phyloP scores from a whole-genome alignment of 2,797 vertebrate genomes.

The Sebastes taczanowskii region DNA sequence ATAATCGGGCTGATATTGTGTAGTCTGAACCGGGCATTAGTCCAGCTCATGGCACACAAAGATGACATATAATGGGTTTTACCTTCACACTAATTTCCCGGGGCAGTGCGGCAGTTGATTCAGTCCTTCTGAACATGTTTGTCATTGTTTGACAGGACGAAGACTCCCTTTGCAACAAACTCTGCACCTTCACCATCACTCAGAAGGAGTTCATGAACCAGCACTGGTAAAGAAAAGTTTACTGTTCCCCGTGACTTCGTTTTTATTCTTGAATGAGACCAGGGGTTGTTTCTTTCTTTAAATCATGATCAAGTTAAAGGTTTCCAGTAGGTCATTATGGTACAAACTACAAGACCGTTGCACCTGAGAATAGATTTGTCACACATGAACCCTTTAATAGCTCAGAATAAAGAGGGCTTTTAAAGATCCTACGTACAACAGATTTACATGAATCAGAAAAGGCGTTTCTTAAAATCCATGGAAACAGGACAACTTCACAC shows the following conservation, averaged over 20 bases:
- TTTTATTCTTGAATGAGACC: not conserved
- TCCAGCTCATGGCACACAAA: too few species aligned
- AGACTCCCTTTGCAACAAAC: slow-evolving; percentile 99
- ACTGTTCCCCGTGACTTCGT: slow-evolving; percentile 6
- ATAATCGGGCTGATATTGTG: too few species aligned
- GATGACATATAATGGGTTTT: not conserved
- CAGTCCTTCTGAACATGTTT: not conserved
- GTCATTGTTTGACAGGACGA: slow-evolving; percentile 88
- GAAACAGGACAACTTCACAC: not conserved
- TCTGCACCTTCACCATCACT: slow-evolving; percentile 98
- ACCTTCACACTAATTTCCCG: not conserved
- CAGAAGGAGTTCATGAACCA: slow-evolving; percentile 99
- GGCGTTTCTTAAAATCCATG: too few species aligned
- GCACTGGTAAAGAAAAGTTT: slow-evolving; percentile 88
- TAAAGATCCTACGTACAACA: not conserved
- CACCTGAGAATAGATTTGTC: not conserved
- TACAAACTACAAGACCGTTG: not conserved
- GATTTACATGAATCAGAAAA: not conserved
- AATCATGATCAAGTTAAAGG: not conserved
- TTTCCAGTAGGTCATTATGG: not conserved
- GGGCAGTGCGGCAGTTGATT: accelerated
- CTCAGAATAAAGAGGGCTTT: not conserved
- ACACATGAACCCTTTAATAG: not conserved
- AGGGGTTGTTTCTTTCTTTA: not conserved
- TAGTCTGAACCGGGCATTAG: too few species aligned